phyloP scores from a whole-genome alignment of 37 sponge, comb jelly and placozoan genomes.

The Lycopodina hypogea region DNA sequence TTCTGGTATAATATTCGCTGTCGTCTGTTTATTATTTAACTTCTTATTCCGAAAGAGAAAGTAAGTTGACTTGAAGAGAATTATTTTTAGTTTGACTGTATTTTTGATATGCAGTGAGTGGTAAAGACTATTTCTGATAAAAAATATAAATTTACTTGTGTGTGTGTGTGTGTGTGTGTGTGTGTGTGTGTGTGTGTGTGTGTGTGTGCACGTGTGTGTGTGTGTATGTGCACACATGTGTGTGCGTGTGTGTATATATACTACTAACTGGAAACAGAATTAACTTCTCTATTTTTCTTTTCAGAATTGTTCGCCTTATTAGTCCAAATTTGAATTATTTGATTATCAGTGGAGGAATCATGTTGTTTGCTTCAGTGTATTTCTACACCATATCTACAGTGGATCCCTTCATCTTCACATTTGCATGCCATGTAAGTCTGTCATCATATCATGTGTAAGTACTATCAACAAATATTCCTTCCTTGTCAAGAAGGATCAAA shows the following conservation, averaged over 20 bases:
- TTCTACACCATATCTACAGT: conserved; percentile 13
- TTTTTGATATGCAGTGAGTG: no score
- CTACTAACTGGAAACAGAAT: no score
- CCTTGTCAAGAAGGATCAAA: no score
- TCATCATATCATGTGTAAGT: no score
- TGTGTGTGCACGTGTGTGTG: no score
- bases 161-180: no score
- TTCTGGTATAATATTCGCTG: conserved; percentile 26
- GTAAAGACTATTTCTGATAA: no score
- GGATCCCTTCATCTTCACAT: background rate
- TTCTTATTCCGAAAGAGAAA: conserved; percentile 58
- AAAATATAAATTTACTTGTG: no score
- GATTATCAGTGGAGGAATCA: conserved; percentile 36
- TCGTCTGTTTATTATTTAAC: conserved; percentile 46
- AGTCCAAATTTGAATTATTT: conserved; percentile 67
- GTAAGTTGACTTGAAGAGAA: conserved; percentile 15
- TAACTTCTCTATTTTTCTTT: background rate
- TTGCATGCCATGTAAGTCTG: conserved; percentile 42
- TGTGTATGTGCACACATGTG: no score
- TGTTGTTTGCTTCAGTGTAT: conserved; percentile 20
- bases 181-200: no score
- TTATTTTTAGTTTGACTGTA: background rate
- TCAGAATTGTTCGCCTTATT: conserved; percentile 48
- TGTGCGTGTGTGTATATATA: no score
- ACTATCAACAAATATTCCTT: no score